phyloP scores from a whole-genome alignment of 1,140 invertebrate species.

The Drosophila repletoides region DNA sequence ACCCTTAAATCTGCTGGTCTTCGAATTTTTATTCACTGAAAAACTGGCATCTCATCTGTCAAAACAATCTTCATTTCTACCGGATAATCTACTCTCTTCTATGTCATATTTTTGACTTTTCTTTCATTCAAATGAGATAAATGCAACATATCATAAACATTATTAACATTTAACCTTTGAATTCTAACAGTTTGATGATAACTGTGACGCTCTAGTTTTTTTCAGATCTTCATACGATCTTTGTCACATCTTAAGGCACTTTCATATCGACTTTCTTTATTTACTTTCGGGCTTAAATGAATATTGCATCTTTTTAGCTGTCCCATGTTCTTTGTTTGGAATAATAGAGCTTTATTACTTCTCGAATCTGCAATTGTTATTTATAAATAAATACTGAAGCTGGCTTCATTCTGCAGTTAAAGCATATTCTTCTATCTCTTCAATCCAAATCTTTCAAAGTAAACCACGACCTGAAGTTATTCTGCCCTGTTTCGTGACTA shows the following conservation, averaged over 20 bases:
- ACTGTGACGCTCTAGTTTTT: not conserved
- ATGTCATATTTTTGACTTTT: no score
- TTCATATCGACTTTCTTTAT: not conserved
- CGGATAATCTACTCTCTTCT: no score
- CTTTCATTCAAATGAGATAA: no score
- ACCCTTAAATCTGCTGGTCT: constrained; percentile 35
- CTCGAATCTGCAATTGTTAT: constrained; percentile 22
- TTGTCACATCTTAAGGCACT: not conserved
- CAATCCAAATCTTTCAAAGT: constrained; percentile 25
- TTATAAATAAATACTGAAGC: constrained; percentile 21
- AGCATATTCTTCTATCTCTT: constrained; percentile 29
- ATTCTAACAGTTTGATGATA: no score
- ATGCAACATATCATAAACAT: no score
- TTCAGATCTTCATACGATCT: not conserved
- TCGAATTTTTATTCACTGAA: constrained; percentile 44
- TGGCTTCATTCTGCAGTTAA: constrained; percentile 2
- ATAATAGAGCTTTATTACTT: constrained; percentile 2
- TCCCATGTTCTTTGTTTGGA: constrained; percentile 2
- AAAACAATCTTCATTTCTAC: constrained; percentile 20
- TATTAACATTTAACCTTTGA: no score
- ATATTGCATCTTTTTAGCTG: constrained; percentile 6
- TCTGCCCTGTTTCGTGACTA: no score
- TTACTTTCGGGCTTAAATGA: not conserved
- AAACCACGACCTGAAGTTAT: constrained; percentile 22
- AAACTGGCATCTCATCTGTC: constrained; percentile 52